Base-by-base conservation (phyloP, 2,888 invertebrate genomes). In the Cheilosia variabilis region DNA sequence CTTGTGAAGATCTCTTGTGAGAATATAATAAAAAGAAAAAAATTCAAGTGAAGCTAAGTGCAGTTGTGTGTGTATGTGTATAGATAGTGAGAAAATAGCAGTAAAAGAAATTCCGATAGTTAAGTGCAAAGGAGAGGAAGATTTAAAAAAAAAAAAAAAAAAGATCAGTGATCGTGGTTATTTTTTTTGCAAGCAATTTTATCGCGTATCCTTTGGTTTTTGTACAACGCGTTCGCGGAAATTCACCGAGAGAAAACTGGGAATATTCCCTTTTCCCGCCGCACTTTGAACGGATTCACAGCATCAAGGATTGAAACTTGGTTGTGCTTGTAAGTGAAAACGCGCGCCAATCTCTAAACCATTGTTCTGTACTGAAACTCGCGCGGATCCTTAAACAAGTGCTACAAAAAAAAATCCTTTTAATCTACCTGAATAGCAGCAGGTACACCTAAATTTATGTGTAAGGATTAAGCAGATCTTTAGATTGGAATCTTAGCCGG, bases 1-100 rank as follows among this genome's bases (percentile, higher is more conserved):
- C 58, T 72, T 31, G 76, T 69, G 69, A 76, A 84, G 84, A 84
- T 84, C 84, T 34, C 52, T 75, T 84, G 75, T 53, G 4, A 69
- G 75, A 79, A 81, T 55, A 27, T 45, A 15, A 15, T 58, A 78
- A n/a, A 37, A 52, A 68, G 47, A 57, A 55, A 22, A 22, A 37
- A 73, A 15, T 37, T 9, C 57, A 65, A 63, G 41, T 31, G 27
- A 63, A 72, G 34, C 37, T 60, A 57, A 58, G 37, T 52, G 66
- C 69, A 50, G 50, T 15, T 62, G 15, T 37, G 15, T 37, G 60
- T 71, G 63, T 55, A 22, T 68, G 17, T 37, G 17, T 34, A 50
- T 31, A 17, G 4, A 34, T 60, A 75, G 68, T 69, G 63, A 75
- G 80, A 80, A 75, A 81, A 75, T 81, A 75, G 81, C 75, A 69